Evolutionary conservation across 1,140 invertebrate species (phyloP).

Genomic region (Drosophila lacteicornis): DNA sequence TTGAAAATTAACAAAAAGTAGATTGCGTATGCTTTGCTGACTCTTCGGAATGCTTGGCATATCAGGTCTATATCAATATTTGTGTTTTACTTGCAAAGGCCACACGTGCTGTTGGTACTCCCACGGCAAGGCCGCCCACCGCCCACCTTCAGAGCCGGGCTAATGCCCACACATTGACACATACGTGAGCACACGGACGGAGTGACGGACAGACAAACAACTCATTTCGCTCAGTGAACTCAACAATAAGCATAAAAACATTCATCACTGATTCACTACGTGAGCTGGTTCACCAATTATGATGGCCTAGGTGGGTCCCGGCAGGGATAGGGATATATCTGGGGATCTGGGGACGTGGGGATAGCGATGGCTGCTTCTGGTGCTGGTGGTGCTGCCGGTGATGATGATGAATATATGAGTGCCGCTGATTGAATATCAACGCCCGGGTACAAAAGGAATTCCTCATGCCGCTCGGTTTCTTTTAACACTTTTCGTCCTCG

Average conservation of each 20-base stretch:
- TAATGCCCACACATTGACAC: slow-evolving; percentile 48
- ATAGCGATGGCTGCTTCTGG: slow-evolving; percentile 2
- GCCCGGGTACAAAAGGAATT: slow-evolving; percentile 46
- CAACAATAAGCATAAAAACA: slow-evolving; percentile 83
- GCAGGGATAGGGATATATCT: slow-evolving; percentile 23
- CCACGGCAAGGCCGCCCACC: not conserved
- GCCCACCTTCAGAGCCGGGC: slow-evolving; percentile 15
- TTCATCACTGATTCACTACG: slow-evolving; percentile 82
- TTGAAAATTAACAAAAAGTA: slow-evolving; percentile 1
- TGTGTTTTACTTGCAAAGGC: slow-evolving; percentile 9
- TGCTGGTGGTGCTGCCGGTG: slow-evolving; percentile 15
- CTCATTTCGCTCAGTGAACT: slow-evolving; percentile 82
- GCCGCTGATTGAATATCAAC: slow-evolving; percentile 78
- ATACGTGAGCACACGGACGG: slow-evolving; percentile 34
- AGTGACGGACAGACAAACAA: slow-evolving; percentile 67
- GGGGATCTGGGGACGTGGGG: slow-evolving; percentile 8
- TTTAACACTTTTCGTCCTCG: slow-evolving; percentile 76
- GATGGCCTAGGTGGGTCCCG: slow-evolving; percentile 50
- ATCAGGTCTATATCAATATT: slow-evolving; percentile 13
- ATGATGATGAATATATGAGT: slow-evolving; percentile 76
- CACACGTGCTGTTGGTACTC: slow-evolving; percentile 20
- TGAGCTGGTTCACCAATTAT: slow-evolving; percentile 78
- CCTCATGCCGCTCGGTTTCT: slow-evolving; percentile 49
- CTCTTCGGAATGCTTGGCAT: not conserved
- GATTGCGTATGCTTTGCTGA: not conserved